Evolutionary conservation across 2,797 vertebrate genomes (phyloP), one percentile per base, ranked within the genome.

Genomic region (Bradypodion pumilum): DNA sequence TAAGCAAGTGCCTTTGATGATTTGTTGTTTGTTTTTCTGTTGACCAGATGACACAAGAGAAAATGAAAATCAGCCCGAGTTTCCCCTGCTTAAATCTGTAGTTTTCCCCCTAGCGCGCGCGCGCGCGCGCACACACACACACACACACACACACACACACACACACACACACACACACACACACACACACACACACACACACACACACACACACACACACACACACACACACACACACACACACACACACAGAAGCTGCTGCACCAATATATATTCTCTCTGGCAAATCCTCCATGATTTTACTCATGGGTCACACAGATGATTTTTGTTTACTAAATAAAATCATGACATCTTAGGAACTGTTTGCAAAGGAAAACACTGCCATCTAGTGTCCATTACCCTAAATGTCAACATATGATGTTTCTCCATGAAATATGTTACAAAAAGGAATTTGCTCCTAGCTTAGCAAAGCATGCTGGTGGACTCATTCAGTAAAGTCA

Each of bases 331-430:
- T n/a, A 15, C 13, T 19, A 56, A 56, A 21, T 19, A 56, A 56
- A 56, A 56, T 15, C 52, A 15, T 56, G 21, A 56, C 16, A 15
- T 56, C 52, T 21, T 1, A 3, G 6, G 59, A n/a, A 32, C 60
- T 60, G 70, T 1, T 83, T 87, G n/a, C 7, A 81, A 0, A 0
- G 78, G 80, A 86, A 74, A 85, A 93, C 40, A 90, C 85, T 86
- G 85, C 94, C 94, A 92, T 40, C 94, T 94, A 88, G 69, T 59
- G 76, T 74, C 52, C 56, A 69, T 65, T 3, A 62, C 10, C 37
- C 44, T 29, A 27, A 87, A 86, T 87, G 75, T 73, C 65, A 70
- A 56, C 32, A 80, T 1, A 15, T 80, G n/a, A 79, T 16, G 10
- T 37, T 85, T 70, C 56, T 0, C 0, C 1, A 1, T 9, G 42